phyloP scores from a whole-genome alignment of 1,140 invertebrate species.

The Zaprionus africanus region DNA sequence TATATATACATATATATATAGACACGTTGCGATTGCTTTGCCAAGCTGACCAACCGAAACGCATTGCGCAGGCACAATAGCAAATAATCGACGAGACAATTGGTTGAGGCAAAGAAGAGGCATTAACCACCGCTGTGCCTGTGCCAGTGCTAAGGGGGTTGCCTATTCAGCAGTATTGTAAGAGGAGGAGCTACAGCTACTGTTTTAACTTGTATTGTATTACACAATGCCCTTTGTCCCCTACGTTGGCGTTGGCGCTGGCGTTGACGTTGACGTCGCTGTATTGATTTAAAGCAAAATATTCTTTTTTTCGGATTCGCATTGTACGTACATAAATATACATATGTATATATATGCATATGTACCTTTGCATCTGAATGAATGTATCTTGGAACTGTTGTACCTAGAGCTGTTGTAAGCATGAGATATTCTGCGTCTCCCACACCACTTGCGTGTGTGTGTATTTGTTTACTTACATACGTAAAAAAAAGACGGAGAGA shows the following conservation, averaged over 20 bases:
- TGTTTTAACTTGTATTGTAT: conserved; percentile 40
- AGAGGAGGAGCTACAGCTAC: conserved; percentile 62
- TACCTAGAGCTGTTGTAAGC: background rate
- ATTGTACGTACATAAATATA: conserved; percentile 1
- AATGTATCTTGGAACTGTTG: background rate
- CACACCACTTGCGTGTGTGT: background rate
- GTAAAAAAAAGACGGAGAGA: conserved; percentile 4
- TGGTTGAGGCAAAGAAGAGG: conserved; percentile 59
- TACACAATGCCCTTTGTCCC: conserved; percentile 56
- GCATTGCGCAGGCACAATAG: conserved; percentile 55
- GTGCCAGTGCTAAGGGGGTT: conserved; percentile 11
- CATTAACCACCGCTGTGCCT: conserved; percentile 60
- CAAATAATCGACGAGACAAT: conserved; percentile 75
- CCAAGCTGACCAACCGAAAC: conserved; percentile 60
- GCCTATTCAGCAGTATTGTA: conserved; percentile 16
- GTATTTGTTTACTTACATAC: background rate
- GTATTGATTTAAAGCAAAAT: background rate
- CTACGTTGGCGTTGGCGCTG: conserved; percentile 1
- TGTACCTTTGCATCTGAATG: background rate
- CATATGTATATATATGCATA: background rate
- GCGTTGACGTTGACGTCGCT: background rate
- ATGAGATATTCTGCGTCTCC: background rate
- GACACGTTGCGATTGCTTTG: conserved; percentile 3
- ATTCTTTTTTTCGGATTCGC: background rate
- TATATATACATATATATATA: background rate